Conservation (phyloP, 2,113 vertebrate species). For the Murina feae region DNA sequence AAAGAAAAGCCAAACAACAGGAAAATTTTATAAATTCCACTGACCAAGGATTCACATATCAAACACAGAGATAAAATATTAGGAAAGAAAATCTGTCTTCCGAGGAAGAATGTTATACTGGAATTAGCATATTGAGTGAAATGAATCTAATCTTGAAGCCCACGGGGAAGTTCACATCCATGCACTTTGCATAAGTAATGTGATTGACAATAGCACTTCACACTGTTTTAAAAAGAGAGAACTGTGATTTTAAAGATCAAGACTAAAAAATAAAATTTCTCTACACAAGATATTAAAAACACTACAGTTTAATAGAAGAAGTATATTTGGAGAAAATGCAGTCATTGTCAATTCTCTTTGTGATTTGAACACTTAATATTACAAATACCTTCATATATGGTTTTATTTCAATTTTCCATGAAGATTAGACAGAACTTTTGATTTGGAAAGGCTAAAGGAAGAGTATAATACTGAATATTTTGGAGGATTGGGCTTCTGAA, state of each 20-base stretch:
- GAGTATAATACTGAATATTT: not conserved
- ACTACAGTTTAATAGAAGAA: conserved; percentile 13
- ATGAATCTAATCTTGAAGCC: not conserved
- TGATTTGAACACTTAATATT: conserved; percentile 24
- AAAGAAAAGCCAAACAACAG: conserved; percentile 13
- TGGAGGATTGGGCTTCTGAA: not conserved
- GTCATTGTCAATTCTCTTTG: not conserved
- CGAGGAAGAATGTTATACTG: not conserved
- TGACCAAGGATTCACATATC: not conserved
- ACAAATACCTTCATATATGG: not conserved
- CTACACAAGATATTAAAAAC: not conserved
- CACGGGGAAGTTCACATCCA: not conserved
- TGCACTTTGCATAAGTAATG: not conserved
- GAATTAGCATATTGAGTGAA: not conserved
- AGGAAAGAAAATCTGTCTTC: conserved; percentile 29
- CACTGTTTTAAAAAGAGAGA: not conserved
- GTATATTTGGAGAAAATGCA: conserved; percentile 7
- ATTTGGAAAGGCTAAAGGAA: not conserved
- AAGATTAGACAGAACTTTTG: not conserved
- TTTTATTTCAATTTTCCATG: not conserved
- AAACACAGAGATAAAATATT: conserved; percentile 4
- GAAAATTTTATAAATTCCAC: not conserved
- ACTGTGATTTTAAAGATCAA: not conserved
- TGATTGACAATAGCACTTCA: conserved; percentile 3
- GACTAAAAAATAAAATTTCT: not conserved